Evolutionary conservation across 2,797 vertebrate genomes (phyloP).

Genomic region (Apogon talboti): DNA sequence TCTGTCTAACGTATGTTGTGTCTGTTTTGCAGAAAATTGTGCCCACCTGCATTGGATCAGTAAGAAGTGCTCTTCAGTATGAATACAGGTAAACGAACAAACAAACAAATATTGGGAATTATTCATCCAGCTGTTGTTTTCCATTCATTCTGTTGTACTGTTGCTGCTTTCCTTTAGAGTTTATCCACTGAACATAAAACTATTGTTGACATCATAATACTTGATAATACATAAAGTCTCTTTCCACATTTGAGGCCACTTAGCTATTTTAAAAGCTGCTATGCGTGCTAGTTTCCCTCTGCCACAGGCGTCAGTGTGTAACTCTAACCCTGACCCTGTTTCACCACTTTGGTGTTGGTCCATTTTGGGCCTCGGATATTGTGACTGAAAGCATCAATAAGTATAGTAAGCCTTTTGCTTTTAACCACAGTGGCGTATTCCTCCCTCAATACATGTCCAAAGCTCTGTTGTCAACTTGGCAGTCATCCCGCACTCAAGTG

Average conservation of each 20-base stretch:
- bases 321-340: slow-evolving; percentile 52
- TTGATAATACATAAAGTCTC: not conserved
- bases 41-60: slow-evolving; percentile 82
- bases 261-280: slow-evolving; percentile 45
- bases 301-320: slow-evolving; percentile 45
- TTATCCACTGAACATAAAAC: not conserved
- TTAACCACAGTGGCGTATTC: slow-evolving; percentile 35
- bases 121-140: not conserved
- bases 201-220: not conserved
- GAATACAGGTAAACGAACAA: slow-evolving; percentile 91
- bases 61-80: slow-evolving; percentile 88
- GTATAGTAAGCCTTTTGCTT: slow-evolving; percentile 31
- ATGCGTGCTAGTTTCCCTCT: slow-evolving; percentile 18
- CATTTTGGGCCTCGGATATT: slow-evolving; percentile 45
- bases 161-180: not conserved
- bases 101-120: not conserved
- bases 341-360: slow-evolving; percentile 42
- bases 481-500: slow-evolving; percentile 38
- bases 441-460: slow-evolving; percentile 37
- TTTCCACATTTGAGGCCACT: slow-evolving; percentile 23
- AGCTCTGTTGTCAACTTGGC: slow-evolving; percentile 53
- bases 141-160: not conserved
- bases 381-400: slow-evolving; percentile 49
- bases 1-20: slow-evolving; percentile 2
- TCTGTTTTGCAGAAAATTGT: slow-evolving; percentile 83